A percentile compares a stretch with the other conserved stretches of the same genome.
Conservation (phyloP, 2,113 vertebrate species). For the Bubo bubo region DNA sequence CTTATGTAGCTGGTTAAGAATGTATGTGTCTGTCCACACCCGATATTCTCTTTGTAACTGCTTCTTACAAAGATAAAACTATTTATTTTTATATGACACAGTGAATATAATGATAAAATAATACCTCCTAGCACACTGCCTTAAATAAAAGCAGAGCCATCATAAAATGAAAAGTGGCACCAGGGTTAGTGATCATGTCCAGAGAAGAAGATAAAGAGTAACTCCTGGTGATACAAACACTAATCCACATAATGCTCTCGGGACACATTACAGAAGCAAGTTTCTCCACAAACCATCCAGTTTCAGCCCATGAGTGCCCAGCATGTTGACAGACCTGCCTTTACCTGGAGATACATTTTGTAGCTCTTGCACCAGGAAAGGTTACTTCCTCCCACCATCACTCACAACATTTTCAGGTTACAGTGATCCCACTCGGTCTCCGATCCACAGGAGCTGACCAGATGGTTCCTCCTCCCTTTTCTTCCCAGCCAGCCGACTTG, state of each 20-base stretch:
- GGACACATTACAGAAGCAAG: neutral
- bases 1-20: neutral
- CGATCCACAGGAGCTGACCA: neutral
- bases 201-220: neutral
- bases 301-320: neutral
- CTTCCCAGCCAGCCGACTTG: neutral
- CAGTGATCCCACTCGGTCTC: accelerated
- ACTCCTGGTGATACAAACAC: neutral
- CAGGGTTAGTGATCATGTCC: neutral
- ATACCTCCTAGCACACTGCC: neutral
- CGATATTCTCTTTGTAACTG: neutral
- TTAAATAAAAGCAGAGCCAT: neutral
- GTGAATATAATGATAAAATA: neutral
- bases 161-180: neutral
- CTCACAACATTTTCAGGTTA: neutral
- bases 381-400: neutral
- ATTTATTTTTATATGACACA: neutral
- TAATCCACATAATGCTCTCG: neutral
- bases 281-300: neutral
- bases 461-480: neutral
- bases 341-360: neutral
- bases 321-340: neutral
- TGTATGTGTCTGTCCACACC: neutral
- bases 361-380: neutral
- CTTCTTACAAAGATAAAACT: neutral